Conservation (phyloP, 1,140 invertebrate genomes). For the Cataglyphis hispanica region DNA sequence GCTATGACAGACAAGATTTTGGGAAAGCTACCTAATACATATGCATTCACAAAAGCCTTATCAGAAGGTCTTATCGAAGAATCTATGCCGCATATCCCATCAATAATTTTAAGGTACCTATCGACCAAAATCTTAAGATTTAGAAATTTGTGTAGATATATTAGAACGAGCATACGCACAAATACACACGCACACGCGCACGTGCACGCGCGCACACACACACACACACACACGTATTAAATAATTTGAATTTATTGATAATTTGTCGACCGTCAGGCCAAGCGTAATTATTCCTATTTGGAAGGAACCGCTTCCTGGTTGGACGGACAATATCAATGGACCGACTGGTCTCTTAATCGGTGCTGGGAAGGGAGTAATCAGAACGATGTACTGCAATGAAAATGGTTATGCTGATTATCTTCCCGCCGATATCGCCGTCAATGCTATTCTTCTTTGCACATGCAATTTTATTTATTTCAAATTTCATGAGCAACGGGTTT, state of each 20-base stretch:
- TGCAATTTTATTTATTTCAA: constrained; percentile 88
- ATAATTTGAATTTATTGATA: background rate
- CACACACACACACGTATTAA: background rate
- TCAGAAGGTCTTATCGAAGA: constrained; percentile 94
- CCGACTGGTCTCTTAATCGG: constrained; percentile 93
- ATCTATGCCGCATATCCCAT: constrained; percentile 91
- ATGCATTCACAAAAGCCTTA: constrained; percentile 96
- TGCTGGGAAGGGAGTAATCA: constrained; percentile 94
- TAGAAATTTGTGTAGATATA: background rate
- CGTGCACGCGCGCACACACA: too few species aligned
- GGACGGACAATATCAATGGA: constrained; percentile 98
- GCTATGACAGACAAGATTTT: constrained; percentile 92
- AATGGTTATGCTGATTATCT: constrained; percentile 94
- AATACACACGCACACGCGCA: too few species aligned
- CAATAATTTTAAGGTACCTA: constrained; percentile 93
- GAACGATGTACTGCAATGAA: constrained; percentile 93
- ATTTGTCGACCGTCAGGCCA: constrained; percentile 74
- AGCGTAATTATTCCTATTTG: constrained; percentile 92
- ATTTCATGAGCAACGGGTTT: constrained; percentile 87
- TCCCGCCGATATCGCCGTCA: constrained; percentile 93
- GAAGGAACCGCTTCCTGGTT: constrained; percentile 94
- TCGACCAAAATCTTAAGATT: background rate
- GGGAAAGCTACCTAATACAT: constrained; percentile 94
- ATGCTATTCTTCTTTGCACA: constrained; percentile 89
- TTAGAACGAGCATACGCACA: too few species aligned